Percentiles rank a stretch among this genome's conserved stretches.
phyloP scores from a whole-genome alignment of 2,113 vertebrate genomes.

The Nyctereutes procyonoides region DNA sequence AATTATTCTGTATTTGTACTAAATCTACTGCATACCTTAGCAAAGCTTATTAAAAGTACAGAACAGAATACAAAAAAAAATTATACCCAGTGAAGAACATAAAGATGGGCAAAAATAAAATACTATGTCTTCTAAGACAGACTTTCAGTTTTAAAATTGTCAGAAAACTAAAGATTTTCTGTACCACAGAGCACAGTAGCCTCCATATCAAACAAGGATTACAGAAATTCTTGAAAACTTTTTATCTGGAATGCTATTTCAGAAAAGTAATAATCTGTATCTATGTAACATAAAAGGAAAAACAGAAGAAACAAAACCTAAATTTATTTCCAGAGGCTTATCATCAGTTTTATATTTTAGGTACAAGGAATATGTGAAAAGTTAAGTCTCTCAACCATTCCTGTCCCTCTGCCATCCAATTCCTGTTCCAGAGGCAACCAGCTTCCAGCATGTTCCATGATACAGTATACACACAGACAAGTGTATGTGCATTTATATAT shows the following conservation, averaged over 20 bases:
- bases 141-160: not conserved
- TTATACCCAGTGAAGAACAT: not conserved
- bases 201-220: not conserved
- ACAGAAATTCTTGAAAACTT: not conserved
- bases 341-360: not conserved
- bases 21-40: not conserved
- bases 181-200: not conserved
- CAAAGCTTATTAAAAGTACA: not conserved
- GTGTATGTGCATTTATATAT: not conserved
- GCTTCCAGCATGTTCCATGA: not conserved
- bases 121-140: not conserved
- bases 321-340: constrained; percentile 24
- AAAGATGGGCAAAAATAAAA: not conserved
- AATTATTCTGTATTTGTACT: not conserved
- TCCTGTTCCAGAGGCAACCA: not conserved
- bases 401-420: not conserved
- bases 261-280: not conserved
- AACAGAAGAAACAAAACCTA: not conserved
- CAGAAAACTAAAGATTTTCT: not conserved
- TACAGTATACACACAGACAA: not conserved
- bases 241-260: not conserved
- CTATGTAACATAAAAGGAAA: not conserved
- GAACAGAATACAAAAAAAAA: not conserved
- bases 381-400: not conserved
- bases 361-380: not conserved